Conservation (phyloP, 2,797 vertebrate species). For the Poeciliopsis paucimaculata region DNA sequence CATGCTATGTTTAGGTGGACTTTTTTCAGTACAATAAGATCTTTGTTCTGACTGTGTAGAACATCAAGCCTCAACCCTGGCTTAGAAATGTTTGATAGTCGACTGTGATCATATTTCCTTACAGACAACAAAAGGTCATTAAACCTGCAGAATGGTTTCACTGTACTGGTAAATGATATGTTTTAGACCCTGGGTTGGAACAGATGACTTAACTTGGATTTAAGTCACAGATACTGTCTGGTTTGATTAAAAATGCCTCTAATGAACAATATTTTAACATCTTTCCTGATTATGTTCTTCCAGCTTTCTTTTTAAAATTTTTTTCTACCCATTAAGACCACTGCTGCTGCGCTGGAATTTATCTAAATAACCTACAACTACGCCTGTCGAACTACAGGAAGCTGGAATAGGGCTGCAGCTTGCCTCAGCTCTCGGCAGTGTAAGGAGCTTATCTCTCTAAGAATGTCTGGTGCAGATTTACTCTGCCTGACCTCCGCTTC, state of each 20-base stretch:
- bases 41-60: slow-evolving; percentile 42
- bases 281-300: background rate
- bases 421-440: slow-evolving; percentile 14
- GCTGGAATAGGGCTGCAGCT: slow-evolving; percentile 16
- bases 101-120: slow-evolving; percentile 21
- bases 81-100: slow-evolving; percentile 46
- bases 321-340: background rate
- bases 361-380: slow-evolving; percentile 14
- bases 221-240: background rate
- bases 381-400: slow-evolving; percentile 4
- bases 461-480: slow-evolving; percentile 64
- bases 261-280: background rate
- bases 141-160: slow-evolving; percentile 20
- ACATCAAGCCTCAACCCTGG: slow-evolving; percentile 28
- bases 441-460: slow-evolving; percentile 73
- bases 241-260: background rate
- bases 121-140: slow-evolving; percentile 29
- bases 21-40: slow-evolving; percentile 50
- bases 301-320: background rate
- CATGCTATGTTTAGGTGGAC: slow-evolving; percentile 39
- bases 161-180: background rate
- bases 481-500: slow-evolving; percentile 35
- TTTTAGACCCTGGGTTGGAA: background rate
- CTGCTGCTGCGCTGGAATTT: background rate
- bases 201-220: background rate